Evolutionary conservation across 2,113 vertebrate species (phyloP).

Genomic region (Parotia lawesii): DNA sequence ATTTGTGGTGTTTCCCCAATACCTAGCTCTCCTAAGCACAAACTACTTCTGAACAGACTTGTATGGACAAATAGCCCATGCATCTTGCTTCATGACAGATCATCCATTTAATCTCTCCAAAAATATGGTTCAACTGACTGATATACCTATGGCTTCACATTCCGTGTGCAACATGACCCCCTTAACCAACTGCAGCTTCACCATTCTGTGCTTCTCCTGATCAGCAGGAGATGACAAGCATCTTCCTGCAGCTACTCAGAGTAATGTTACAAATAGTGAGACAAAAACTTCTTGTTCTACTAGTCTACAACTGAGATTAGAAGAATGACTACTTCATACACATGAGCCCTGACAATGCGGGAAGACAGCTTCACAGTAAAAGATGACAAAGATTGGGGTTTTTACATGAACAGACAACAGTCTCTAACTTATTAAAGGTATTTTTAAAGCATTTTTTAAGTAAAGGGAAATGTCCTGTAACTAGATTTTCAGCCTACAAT

Average conservation of each 20-base stretch:
- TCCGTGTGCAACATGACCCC: background rate
- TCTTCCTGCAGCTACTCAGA: background rate
- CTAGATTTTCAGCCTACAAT: background rate
- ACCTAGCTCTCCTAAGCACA: background rate
- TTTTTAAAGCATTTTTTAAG: background rate
- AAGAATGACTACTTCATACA: background rate
- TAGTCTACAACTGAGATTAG: background rate
- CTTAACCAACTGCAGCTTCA: background rate
- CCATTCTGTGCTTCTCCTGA: background rate
- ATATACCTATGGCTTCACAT: background rate
- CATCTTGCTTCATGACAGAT: background rate
- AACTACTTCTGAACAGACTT: background rate
- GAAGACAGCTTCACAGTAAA: background rate
- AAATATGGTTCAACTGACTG: background rate
- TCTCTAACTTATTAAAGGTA: background rate
- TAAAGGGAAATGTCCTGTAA: background rate
- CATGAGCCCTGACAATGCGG: accelerated
- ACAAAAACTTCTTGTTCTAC: background rate
- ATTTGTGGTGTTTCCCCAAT: background rate
- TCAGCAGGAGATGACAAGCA: background rate
- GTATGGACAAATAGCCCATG: background rate
- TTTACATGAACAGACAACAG: background rate
- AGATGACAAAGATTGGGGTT: accelerated
- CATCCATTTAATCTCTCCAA: background rate
- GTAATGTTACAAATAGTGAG: background rate